These are phyloP conservation scores for Ondatra zibethicus DNA, from an alignment of 2,113 vertebrate species.

Conservation along the genomic window DNA sequence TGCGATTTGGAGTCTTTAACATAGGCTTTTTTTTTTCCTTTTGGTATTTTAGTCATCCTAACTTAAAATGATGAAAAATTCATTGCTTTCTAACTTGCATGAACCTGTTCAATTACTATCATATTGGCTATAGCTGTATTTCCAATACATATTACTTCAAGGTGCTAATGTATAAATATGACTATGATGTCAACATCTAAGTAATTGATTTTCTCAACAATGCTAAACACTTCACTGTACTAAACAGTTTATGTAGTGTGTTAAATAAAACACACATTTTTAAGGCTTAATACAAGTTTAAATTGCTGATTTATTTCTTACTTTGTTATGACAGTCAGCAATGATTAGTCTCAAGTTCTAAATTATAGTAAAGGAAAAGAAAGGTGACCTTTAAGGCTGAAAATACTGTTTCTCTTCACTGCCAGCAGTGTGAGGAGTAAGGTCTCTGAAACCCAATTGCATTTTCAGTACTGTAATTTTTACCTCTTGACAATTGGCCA, in stretches of 20 bases:
- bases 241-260: slow-evolving; percentile 3
- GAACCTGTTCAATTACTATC: not conserved
- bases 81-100: not conserved
- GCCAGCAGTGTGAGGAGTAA: slow-evolving; percentile 52
- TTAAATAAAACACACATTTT: slow-evolving; percentile 68
- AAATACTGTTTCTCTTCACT: slow-evolving; percentile 69
- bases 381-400: slow-evolving; percentile 69
- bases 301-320: slow-evolving; percentile 69
- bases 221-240: slow-evolving; percentile 53
- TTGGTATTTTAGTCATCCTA: not conserved
- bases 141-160: not conserved
- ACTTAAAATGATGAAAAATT: slow-evolving; percentile 9
- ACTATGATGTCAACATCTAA: not conserved
- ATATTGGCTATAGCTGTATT: not conserved
- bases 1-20: not conserved
- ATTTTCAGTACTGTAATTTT: slow-evolving; percentile 80
- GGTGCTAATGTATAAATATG: slow-evolving; percentile 14
- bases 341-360: slow-evolving; percentile 75
- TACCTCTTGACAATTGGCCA: slow-evolving; percentile 79
- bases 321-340: slow-evolving; percentile 72
- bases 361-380: slow-evolving; percentile 64
- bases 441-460: slow-evolving; percentile 73
- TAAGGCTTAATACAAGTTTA: slow-evolving; percentile 55
- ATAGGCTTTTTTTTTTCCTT: not conserved
- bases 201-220: slow-evolving; percentile 47